Percentiles rank a stretch among this genome's conserved stretches.
These are phyloP conservation scores for Coranthus polyacanthus DNA, from an alignment of 2,797 vertebrate genomes.

Conservation along the genomic window DNA sequence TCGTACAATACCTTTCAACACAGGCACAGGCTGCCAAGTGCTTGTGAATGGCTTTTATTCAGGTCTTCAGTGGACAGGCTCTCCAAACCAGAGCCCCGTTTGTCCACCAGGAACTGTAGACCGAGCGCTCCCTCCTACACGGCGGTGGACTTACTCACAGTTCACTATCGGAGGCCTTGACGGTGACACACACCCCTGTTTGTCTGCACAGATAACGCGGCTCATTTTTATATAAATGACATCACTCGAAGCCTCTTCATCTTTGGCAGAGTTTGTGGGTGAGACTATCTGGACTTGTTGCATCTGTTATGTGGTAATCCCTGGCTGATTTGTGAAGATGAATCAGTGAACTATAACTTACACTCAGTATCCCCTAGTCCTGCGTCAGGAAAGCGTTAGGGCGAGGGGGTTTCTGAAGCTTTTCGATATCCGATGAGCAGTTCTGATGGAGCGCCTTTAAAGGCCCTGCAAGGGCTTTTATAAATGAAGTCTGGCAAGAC, in stretches of 20 bases:
- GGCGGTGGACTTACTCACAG: slow-evolving; percentile 80
- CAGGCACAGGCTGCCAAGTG: slow-evolving; percentile 61
- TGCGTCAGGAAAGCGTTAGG: slow-evolving; percentile 5
- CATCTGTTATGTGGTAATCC: slow-evolving; percentile 11
- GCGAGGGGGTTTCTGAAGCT: slow-evolving; percentile 12
- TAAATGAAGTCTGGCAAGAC: slow-evolving; percentile 71
- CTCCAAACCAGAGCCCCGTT: slow-evolving; percentile 63
- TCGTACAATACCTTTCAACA: slow-evolving; percentile 62
- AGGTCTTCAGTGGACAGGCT: slow-evolving; percentile 47
- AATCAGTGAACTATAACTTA: slow-evolving; percentile 31
- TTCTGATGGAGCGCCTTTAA: slow-evolving; percentile 36
- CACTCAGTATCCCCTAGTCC: slow-evolving; percentile 5
- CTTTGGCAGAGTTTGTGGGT: slow-evolving; percentile 32
- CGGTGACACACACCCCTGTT: slow-evolving; percentile 51
- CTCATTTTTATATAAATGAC: slow-evolving; percentile 25
- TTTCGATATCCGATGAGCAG: neutral
- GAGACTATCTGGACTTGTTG: slow-evolving; percentile 22
- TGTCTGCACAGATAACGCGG: slow-evolving; percentile 46
- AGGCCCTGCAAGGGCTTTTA: slow-evolving; percentile 47
- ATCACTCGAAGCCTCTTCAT: slow-evolving; percentile 16
- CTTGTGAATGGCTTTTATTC: slow-evolving; percentile 78
- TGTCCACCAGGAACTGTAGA: slow-evolving; percentile 66
- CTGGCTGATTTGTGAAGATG: slow-evolving; percentile 19
- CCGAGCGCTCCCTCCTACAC: slow-evolving; percentile 59
- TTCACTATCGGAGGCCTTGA: slow-evolving; percentile 70